Conservation (phyloP, 2,888 invertebrate genomes). For the Lochmaea capreae region DNA sequence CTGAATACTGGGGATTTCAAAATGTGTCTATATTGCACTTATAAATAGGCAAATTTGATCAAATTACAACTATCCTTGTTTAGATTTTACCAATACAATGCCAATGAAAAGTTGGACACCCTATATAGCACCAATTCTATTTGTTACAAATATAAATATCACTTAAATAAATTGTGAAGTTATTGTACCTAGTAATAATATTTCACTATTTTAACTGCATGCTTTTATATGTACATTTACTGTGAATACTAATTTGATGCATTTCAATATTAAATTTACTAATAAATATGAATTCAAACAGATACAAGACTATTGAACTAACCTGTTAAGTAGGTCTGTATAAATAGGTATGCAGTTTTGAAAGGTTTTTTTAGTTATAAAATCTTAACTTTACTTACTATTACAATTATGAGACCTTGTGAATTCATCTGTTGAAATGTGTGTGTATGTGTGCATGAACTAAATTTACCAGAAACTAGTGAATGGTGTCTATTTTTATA, state of each 20-base stretch:
- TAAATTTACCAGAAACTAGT: conserved; percentile 4
- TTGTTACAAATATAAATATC: too few relatives aligned
- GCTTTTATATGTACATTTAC: too few relatives aligned
- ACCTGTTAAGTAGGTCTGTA: not conserved
- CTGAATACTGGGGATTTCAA: too few relatives aligned
- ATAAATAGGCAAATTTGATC: too few relatives aligned
- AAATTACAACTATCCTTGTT: too few relatives aligned
- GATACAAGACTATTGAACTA: not conserved
- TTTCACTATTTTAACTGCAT: too few relatives aligned
- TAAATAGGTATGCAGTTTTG: not conserved
- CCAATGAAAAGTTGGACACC: too few relatives aligned
- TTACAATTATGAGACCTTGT: not conserved
- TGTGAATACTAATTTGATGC: not conserved
- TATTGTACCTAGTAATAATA: too few relatives aligned
- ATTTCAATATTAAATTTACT: not conserved
- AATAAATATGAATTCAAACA: not conserved
- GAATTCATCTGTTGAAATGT: not conserved
- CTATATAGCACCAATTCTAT: too few relatives aligned
- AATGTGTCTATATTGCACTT: too few relatives aligned
- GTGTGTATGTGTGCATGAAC: not conserved
- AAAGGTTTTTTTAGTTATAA: not conserved
- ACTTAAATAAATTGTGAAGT: too few relatives aligned
- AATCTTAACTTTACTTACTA: not conserved
- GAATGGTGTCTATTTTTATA: conserved; percentile 4
- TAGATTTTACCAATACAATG: too few relatives aligned